Evolutionary conservation across 2,797 vertebrate genomes (phyloP), one percentile per base, ranked within the genome.

Genomic region (Arnoldichthys spilopterus): DNA sequence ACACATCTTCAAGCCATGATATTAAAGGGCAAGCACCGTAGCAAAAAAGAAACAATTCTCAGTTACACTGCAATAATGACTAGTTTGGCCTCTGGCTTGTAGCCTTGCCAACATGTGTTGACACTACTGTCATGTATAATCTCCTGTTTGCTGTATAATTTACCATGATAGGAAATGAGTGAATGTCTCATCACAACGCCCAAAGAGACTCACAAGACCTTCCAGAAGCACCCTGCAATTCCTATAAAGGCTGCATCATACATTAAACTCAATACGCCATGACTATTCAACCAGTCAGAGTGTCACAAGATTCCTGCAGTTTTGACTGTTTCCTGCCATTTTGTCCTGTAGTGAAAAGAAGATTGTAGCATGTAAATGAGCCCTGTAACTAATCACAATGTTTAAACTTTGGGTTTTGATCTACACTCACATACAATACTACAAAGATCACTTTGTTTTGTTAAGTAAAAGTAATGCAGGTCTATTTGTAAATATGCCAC

Each of bases 91-190:
- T 72, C 51, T 37, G 62, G 85, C 37, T 40, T 61, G 62, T 81
- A 86, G 84, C 87, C 85, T 83, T 87, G 85, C 86, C 86, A 87
- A 87, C 87, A 88, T 81, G 75, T 77, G 85, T 59, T 61, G 47
- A 62, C 75, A 30, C 61, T 56, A 71, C 79, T 51, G 79, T 62
- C 79, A 76, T 18, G 18, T 87, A 79, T 87, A 84, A 89, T 91
- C 88, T 86, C 72, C 81, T 74, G 74, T 75, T 81, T 30, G 68
- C 83, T 56, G n/a, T 54, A 15, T 81, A 80, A 88, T 87, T 86
- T 84, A 61, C 47, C 80, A 68, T 78, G 77, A 86, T 71, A 82
- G 87, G 80, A 88, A 88, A 70, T 90, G 88, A 92, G 86, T 90
- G 89, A 91, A 70, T 82, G 74, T 68, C 76, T 68, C 28, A 74